These are phyloP conservation scores for Macrotus californicus DNA, from an alignment of 2,113 vertebrate species.

Conservation along the genomic window DNA sequence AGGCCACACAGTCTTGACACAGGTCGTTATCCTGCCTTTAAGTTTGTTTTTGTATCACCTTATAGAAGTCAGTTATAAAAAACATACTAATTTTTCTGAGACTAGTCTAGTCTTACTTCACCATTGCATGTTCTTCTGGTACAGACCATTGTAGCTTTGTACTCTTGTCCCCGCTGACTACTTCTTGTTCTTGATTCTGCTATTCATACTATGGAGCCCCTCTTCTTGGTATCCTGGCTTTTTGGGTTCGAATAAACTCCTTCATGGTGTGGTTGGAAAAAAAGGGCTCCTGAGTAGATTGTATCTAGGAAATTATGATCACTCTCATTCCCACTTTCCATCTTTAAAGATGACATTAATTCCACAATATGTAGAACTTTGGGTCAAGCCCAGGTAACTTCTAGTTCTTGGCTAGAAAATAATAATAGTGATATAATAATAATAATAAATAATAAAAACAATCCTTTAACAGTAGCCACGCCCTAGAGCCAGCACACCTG, in stretches of 20 bases:
- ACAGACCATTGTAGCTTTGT: neutral
- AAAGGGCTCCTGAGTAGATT: neutral
- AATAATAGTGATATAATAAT: neutral
- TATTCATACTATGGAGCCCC: neutral
- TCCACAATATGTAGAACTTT: conserved; percentile 8
- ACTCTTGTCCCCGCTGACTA: neutral
- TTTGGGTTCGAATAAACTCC: neutral
- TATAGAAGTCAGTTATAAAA: neutral
- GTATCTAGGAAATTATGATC: neutral
- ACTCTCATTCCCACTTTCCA: neutral
- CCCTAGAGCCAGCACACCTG: neutral
- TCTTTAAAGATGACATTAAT: neutral
- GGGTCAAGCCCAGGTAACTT: neutral
- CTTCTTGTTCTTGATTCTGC: neutral
- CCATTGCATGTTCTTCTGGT: neutral
- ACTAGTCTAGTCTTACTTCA: neutral
- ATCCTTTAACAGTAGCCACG: neutral
- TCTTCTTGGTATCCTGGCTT: neutral
- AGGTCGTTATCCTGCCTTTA: neutral
- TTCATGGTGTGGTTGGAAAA: neutral
- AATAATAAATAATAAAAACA: neutral
- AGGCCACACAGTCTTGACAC: neutral
- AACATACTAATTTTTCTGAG: neutral
- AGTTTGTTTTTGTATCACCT: neutral
- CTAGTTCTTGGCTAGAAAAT: neutral